Evolutionary conservation across 2,113 vertebrate genomes (phyloP).

Genomic region (Pristiophorus japonicus): DNA sequence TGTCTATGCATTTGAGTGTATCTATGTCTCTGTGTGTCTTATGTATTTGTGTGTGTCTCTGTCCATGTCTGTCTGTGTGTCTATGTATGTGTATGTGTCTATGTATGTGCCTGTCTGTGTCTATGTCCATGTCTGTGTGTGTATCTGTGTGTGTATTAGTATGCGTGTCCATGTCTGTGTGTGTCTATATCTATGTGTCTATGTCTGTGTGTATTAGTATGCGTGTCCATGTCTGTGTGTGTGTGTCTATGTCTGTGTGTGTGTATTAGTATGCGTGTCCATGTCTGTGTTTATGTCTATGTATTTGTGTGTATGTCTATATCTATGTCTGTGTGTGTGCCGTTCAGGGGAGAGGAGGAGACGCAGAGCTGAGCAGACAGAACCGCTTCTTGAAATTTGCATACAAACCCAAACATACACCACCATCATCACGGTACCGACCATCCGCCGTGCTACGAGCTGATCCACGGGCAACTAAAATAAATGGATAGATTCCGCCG

Average conservation of each 20-base stretch:
- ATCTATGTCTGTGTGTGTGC: background rate
- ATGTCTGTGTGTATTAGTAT: background rate
- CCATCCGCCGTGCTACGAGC: background rate
- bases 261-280: background rate
- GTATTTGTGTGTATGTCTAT: background rate
- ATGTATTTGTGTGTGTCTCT: background rate
- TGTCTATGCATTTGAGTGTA: background rate
- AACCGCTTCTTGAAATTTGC: background rate
- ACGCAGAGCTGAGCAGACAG: background rate
- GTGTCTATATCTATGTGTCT: background rate
- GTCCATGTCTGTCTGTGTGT: background rate
- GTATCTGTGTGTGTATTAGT: background rate
- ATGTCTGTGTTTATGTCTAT: background rate
- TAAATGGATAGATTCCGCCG: background rate
- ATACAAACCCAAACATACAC: conserved; percentile 15
- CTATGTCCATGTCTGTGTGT: background rate
- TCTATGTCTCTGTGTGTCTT: background rate
- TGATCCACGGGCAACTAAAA: background rate
- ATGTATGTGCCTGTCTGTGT: background rate
- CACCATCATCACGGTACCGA: background rate
- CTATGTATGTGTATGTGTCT: background rate
- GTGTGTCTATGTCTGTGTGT: background rate
- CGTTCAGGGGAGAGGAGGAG: background rate
- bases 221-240: background rate
- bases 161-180: background rate